A percentile compares a stretch with the other conserved stretches of the same genome.
These are phyloP conservation scores for Pediacus dermestoides DNA, from an alignment of 2,888 invertebrate species.

Conservation along the genomic window DNA sequence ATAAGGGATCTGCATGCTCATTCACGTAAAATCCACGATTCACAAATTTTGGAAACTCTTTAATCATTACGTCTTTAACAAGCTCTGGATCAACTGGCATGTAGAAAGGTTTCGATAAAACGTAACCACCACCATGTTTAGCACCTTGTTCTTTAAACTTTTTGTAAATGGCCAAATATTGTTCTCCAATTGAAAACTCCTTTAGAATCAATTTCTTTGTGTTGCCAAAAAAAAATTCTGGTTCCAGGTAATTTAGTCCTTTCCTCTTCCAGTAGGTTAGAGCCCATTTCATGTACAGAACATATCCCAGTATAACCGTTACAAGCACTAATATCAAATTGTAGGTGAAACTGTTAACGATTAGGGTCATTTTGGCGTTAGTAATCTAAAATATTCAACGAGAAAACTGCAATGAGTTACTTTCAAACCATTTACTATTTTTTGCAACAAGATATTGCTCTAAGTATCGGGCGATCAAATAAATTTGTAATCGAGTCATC, in stretches of 20 bases:
- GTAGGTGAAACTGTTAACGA: no score
- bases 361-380: no score
- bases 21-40: slow-evolving; percentile 1
- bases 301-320: neutral
- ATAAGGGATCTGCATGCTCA: neutral
- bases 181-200: neutral
- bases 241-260: neutral
- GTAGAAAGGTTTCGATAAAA: neutral
- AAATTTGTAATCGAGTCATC: no score
- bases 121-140: neutral
- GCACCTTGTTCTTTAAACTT: neutral
- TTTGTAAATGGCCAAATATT: neutral
- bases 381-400: no score
- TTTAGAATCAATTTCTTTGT: neutral
- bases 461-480: no score
- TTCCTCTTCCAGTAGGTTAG: neutral
- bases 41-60: neutral
- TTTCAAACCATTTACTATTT: no score
- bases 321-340: neutral
- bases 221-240: neutral
- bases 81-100: neutral
- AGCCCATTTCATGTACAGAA: neutral
- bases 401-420: no score
- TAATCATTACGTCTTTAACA: neutral
- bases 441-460: no score